Base-by-base conservation (phyloP, 2,797 vertebrate genomes). In the Thamnophis elegans region DNA sequence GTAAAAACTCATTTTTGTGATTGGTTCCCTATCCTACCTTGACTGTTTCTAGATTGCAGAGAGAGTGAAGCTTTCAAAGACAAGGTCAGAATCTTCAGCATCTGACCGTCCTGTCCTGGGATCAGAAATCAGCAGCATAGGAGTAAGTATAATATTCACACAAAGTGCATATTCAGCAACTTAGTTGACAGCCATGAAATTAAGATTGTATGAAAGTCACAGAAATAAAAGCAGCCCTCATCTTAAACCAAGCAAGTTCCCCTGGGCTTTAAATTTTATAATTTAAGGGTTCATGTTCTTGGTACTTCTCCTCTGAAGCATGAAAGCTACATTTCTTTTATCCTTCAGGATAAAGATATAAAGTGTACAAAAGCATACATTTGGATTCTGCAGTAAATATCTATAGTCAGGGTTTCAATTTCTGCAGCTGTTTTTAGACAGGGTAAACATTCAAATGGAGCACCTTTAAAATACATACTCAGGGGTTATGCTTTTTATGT, bases 71-170 rank as follows among this genome's bases (percentile, higher is more conserved):
- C 96, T 99, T 51, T 98, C 98, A 78, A 98, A 98, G 96, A 98
- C 98, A 5, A 98, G 98, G 94, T 98, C 98, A 0, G 98, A 98
- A 88, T 98, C 98, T 2, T 98, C 98, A 0, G 98, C 98, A 0
- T 98, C 98, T 11, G 98, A 99, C 91, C 98, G 98, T 93, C 98
- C 98, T 9, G 97, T 98, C 85, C 97, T 98, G 95, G 98, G 98
- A 94, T 98, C 98, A 53, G 98, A 98, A 95, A 98, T 98, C 97
- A 98, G 98, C 97, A 98, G 98, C 95, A 98, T 98, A 53, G 98
- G 98, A 97, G 98, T 98, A 94, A 98, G 98, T 96, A 78, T 9
- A 36, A 73, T 10, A 73, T 88, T 62, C 2, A 5, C 56, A 88
- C 22, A 47, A 32, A 53, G 55, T 90, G 13, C 58, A 22, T 93